phyloP scores from a whole-genome alignment of 2,113 vertebrate genomes.

The Globicephala melas region DNA sequence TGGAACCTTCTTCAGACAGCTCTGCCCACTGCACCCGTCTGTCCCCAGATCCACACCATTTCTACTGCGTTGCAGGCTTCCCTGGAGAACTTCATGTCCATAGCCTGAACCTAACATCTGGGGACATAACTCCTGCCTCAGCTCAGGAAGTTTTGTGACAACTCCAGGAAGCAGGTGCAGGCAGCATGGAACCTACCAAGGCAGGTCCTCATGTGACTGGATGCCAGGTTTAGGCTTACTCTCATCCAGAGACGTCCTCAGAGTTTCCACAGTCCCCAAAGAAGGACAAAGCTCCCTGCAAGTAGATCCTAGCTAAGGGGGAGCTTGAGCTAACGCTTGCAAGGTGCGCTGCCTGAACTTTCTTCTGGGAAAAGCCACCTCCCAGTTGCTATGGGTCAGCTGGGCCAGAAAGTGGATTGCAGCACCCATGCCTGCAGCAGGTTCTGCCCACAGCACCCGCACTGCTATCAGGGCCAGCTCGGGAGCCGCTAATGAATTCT shows the following conservation, averaged over 20 bases:
- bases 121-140: not conserved
- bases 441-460: not conserved
- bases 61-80: accelerated
- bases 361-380: not conserved
- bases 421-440: not conserved
- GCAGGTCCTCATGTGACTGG: not conserved
- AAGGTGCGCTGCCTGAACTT: not conserved
- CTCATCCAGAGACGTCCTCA: not conserved
- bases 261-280: not conserved
- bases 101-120: not conserved
- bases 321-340: not conserved
- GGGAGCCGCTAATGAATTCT: not conserved
- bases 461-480: not conserved
- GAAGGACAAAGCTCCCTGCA: accelerated
- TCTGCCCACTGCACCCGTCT: not conserved
- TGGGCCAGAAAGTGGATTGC: not conserved
- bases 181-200: accelerated
- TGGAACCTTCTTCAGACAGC: not conserved
- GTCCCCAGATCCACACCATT: not conserved
- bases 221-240: not conserved
- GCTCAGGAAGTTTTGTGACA: not conserved
- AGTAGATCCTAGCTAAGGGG: not conserved
- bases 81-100: not conserved
- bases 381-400: not conserved
- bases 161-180: not conserved